Evolutionary conservation across 2,888 invertebrate genomes (phyloP).

Genomic region (Drepanosiphum platanoidis): DNA sequence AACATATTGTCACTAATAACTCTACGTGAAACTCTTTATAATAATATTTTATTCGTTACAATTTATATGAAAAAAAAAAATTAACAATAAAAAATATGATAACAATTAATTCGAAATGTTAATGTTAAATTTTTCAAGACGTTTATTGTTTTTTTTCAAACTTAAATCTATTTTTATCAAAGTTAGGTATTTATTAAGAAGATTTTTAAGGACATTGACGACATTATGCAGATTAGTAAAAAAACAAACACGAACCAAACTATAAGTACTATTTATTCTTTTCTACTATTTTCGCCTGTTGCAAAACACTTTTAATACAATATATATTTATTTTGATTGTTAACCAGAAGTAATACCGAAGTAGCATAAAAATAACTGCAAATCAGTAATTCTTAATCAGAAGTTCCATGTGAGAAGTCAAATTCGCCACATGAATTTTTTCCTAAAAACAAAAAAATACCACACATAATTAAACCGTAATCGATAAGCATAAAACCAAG

Average conservation of each 20-base stretch:
- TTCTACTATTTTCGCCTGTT: not conserved
- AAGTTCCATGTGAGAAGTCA: constrained; percentile 53
- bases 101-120: too few species aligned
- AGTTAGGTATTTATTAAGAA: too few species aligned
- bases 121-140: too few species aligned
- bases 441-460: constrained; percentile 70
- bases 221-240: too few species aligned
- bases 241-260: not conserved
- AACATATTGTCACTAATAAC: too few species aligned
- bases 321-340: not conserved
- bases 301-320: not conserved
- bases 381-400: constrained; percentile 49
- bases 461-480: not conserved
- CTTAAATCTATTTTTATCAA: too few species aligned
- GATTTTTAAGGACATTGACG: too few species aligned
- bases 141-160: too few species aligned
- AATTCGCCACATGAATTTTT: constrained; percentile 71
- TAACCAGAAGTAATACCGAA: not conserved
- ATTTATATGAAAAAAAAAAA: too few species aligned
- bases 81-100: too few species aligned
- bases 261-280: not conserved
- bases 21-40: too few species aligned
- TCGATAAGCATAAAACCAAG: not conserved
- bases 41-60: too few species aligned
- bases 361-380: not conserved